Evolutionary conservation across 2,888 invertebrate species (phyloP), one percentile per base, ranked within the genome.

Genomic region (Synergus itoensis): DNA sequence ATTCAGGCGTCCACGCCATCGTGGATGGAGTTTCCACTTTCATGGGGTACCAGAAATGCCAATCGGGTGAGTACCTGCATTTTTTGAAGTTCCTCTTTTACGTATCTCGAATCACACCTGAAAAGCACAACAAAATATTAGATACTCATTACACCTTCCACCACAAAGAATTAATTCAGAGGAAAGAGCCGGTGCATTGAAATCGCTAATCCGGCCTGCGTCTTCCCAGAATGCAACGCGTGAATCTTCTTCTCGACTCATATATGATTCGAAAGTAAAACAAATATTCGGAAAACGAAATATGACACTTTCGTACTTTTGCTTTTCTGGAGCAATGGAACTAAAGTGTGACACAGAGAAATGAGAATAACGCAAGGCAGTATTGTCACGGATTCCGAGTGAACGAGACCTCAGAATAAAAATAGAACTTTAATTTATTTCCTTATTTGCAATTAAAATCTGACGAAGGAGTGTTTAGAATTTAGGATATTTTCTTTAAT

Each of bases 371-470:
- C 21, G 77, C 63, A 43, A 79, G 80, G 79, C 80, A 82, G 82
- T 80, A 80, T 77, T 80, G 77, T 79, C 76, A 64, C 73, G 79
- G 76, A 76, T 78, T 79, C 77, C 80, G 82, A 79, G 77, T 76
- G 63, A 77, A 75, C 76, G 79, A 78, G 78, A 79, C 36, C 69
- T 57, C n/a, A 1, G 67, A 21, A 67, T 43, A 64, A 69, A 76
- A 75, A 67, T 65, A 77, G 63, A 67, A 63, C 76, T 77, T 79
- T 81, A 76, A 80, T 41, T 65, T 65, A 41, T 18, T 43, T 43
- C 21, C 21, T 11, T 9, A 18, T 45, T 18, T 45, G 14, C 8
- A 60, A 21, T 21, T 60, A 18, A 60, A 21, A 12, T 48, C 14
- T 45, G 14, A 45, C 45, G 2, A 14, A 45, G 3, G 45, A 60